These are phyloP conservation scores for Brotogeris chrysoptera DNA, from an alignment of 2,797 vertebrate genomes.

Conservation along the genomic window DNA sequence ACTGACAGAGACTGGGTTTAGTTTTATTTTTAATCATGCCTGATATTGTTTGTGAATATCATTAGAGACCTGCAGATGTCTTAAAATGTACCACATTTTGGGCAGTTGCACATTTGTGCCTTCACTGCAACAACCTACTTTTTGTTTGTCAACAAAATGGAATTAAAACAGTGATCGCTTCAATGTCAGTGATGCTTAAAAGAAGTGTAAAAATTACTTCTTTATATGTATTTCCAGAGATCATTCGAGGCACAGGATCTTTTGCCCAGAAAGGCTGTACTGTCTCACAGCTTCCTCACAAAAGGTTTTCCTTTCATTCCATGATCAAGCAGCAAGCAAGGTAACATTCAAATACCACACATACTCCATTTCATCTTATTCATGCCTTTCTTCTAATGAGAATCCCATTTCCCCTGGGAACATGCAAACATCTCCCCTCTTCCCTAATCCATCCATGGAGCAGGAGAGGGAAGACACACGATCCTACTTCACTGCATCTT, in stretches of 20 bases:
- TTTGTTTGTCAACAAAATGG: background rate
- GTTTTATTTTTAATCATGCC: background rate
- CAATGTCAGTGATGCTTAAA: background rate
- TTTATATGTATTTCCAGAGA: background rate
- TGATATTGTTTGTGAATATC: background rate
- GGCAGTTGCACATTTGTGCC: background rate
- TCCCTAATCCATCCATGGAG: background rate
- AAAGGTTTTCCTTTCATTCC: background rate
- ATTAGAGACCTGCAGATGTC: background rate
- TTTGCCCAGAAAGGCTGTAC: background rate
- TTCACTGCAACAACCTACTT: background rate
- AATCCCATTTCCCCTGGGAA: background rate
- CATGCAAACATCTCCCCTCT: background rate
- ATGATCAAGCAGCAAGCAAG: background rate
- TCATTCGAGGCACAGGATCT: background rate
- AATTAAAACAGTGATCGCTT: background rate
- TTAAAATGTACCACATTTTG: background rate
- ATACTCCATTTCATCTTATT: background rate
- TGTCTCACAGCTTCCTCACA: background rate
- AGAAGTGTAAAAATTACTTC: background rate
- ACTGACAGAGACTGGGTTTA: background rate
- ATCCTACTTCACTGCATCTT: accelerated
- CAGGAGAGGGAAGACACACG: background rate
- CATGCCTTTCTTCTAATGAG: background rate
- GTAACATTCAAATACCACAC: background rate